Evolutionary conservation across 2,113 vertebrate genomes (phyloP).

Genomic region (Heloderma charlesbogerti): DNA sequence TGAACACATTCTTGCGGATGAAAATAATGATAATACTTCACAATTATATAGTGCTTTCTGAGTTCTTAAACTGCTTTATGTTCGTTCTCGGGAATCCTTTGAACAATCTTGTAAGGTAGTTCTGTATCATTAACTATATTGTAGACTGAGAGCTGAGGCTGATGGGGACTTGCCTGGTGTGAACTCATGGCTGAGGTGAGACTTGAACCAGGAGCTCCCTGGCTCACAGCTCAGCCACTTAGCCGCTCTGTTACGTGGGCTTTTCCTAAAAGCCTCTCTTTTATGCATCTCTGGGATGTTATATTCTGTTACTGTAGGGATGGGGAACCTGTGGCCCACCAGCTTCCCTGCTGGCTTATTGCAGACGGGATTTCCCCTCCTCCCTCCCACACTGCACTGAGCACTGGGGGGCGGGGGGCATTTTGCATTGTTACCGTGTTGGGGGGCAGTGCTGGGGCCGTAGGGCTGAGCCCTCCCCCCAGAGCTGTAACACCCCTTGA

Average conservation of each 20-base stretch:
- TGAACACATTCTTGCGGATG: background rate
- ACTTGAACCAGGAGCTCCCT: background rate
- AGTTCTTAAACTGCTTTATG: background rate
- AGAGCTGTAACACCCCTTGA: too few species aligned
- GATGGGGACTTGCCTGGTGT: background rate
- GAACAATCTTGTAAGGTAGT: background rate
- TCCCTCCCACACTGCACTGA: too few species aligned
- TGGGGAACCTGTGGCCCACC: too few species aligned
- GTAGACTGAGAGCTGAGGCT: background rate
- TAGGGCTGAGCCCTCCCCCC: too few species aligned
- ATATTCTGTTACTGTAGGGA: background rate
- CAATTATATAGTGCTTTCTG: background rate
- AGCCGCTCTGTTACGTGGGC: slow-evolving; percentile 6
- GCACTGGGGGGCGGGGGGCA: too few species aligned
- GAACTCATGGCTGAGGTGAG: background rate
- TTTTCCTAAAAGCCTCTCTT: slow-evolving; percentile 6
- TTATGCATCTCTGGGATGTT: background rate
- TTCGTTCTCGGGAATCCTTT: background rate
- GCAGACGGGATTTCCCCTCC: too few species aligned
- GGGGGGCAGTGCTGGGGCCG: too few species aligned
- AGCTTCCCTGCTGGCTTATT: too few species aligned
- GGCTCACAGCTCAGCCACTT: background rate
- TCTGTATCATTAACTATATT: too few species aligned
- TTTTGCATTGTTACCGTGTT: too few species aligned
- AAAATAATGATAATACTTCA: background rate